These are phyloP conservation scores for Callocephalon fimbriatum DNA, from an alignment of 2,113 vertebrate species.

Conservation along the genomic window DNA sequence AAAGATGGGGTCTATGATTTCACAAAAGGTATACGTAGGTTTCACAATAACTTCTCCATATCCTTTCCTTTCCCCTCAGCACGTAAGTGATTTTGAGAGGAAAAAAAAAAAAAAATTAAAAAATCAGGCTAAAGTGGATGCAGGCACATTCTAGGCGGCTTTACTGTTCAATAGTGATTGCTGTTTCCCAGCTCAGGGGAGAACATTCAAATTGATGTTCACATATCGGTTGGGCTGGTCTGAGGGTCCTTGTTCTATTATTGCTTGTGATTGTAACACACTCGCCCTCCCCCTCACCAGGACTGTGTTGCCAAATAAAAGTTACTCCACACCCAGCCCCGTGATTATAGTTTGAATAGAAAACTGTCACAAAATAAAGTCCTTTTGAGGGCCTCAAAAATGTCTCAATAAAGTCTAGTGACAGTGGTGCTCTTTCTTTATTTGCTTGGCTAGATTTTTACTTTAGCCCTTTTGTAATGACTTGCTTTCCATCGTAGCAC, in stretches of 20 bases:
- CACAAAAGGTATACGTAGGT: not conserved
- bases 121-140: not conserved
- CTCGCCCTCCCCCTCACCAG: not conserved
- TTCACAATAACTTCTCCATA: not conserved
- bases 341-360: conserved; percentile 16
- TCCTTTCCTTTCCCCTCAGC: not conserved
- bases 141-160: not conserved
- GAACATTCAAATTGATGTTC: not conserved
- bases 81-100: not conserved
- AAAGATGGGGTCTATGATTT: not conserved
- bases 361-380: not conserved
- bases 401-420: conserved; percentile 2
- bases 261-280: conserved; percentile 31
- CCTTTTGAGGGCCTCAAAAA: not conserved
- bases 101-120: not conserved
- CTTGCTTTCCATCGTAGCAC: not conserved
- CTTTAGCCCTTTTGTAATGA: not conserved
- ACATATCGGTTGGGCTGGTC: not conserved
- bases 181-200: not conserved
- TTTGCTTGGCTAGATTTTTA: not conserved
- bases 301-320: not conserved
- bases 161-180: not conserved
- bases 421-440: not conserved
- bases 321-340: conserved; percentile 32
- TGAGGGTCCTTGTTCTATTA: conserved; percentile 11